These are phyloP conservation scores for Epinephelus malabaricus DNA, from an alignment of 2,797 vertebrate species.

Conservation along the genomic window DNA sequence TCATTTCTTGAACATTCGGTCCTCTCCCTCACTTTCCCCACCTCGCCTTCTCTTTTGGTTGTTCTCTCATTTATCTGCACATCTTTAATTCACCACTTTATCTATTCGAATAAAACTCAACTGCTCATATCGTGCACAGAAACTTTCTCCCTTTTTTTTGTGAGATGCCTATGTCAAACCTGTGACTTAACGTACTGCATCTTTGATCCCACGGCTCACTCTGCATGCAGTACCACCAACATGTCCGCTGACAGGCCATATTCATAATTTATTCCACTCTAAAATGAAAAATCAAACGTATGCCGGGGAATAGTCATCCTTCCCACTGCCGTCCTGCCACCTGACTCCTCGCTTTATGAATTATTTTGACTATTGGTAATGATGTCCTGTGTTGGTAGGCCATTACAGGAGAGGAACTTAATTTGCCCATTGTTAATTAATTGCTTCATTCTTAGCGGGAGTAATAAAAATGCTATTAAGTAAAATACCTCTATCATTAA, in stretches of 20 bases:
- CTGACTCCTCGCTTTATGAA: constrained; percentile 82
- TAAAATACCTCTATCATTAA: constrained; percentile 91
- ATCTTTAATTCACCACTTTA: constrained; percentile 75
- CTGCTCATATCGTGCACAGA: constrained; percentile 40
- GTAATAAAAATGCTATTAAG: constrained; percentile 92
- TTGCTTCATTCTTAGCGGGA: constrained; percentile 86
- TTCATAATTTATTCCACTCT: constrained; percentile 80
- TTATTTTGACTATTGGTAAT: constrained; percentile 84
- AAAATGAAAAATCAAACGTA: constrained; percentile 79
- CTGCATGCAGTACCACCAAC: constrained; percentile 73
- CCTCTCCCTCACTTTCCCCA: constrained; percentile 52
- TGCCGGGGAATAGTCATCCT: constrained; percentile 73
- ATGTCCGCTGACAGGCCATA: constrained; percentile 70
- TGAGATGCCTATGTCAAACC: constrained; percentile 47
- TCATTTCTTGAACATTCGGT: constrained; percentile 70
- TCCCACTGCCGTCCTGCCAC: constrained; percentile 64
- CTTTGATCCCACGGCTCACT: constrained; percentile 68
- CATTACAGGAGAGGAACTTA: constrained; percentile 84
- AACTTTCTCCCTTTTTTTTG: constrained; percentile 17
- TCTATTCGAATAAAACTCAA: constrained; percentile 67
- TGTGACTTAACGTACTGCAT: constrained; percentile 53
- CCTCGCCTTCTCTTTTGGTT: constrained; percentile 55
- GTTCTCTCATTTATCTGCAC: constrained; percentile 58
- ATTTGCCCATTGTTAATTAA: constrained; percentile 88
- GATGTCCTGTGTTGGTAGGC: constrained; percentile 87